A percentile compares a stretch with the other conserved stretches of the same genome.
These are phyloP conservation scores for Drosophila albomicans DNA, from an alignment of 1,140 invertebrate genomes.

Conservation along the genomic window DNA sequence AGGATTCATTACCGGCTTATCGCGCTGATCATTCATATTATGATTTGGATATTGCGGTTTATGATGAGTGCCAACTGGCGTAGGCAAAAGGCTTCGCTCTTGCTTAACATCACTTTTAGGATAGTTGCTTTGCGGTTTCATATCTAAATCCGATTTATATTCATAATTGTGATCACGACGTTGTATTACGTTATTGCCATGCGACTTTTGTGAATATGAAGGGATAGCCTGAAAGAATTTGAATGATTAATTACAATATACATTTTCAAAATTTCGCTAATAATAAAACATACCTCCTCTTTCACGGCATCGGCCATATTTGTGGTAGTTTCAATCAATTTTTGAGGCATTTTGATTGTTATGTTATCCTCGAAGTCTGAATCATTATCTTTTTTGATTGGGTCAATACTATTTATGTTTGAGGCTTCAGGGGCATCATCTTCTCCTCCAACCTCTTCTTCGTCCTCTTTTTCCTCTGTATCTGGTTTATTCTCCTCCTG, in stretches of 20 bases:
- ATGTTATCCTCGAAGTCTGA: constrained; percentile 87
- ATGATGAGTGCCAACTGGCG: constrained; percentile 53
- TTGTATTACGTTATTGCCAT: constrained; percentile 37
- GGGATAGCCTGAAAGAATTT: constrained; percentile 41
- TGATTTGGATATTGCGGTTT: constrained; percentile 54
- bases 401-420: constrained; percentile 44
- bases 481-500: constrained; percentile 14
- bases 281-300: constrained; percentile 36
- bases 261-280: neutral
- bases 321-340: constrained; percentile 28
- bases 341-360: constrained; percentile 86
- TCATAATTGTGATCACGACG: constrained; percentile 50
- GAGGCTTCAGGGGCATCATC: neutral
- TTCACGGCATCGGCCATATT: constrained; percentile 23
- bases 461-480: neutral
- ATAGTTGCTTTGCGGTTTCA: constrained; percentile 40
- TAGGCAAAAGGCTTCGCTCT: constrained; percentile 64
- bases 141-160: constrained; percentile 51
- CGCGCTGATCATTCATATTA: constrained; percentile 69
- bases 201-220: constrained; percentile 22
- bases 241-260: neutral
- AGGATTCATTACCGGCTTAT: constrained; percentile 35
- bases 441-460: neutral
- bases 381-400: constrained; percentile 77
- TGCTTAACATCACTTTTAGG: constrained; percentile 45